Evolutionary conservation across 2,113 vertebrate species (phyloP).

Genomic region (Panthera uncia): DNA sequence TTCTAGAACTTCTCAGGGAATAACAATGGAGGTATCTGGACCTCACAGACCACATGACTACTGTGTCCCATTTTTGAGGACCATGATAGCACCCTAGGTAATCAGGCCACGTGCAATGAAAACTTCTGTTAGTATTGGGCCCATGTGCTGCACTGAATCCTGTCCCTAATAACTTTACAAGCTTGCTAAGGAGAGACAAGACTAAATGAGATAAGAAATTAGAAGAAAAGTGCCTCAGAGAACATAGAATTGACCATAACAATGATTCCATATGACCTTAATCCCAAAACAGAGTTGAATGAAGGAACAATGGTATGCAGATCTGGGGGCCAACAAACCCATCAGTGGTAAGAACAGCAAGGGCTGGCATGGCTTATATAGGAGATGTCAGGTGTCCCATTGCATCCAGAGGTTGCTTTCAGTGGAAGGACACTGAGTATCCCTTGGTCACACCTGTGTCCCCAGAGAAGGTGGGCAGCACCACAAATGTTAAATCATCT

Average conservation of each 20-base stretch:
- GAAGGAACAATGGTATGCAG: background rate
- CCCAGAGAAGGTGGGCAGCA: background rate
- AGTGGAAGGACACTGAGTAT: accelerated
- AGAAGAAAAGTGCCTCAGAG: background rate
- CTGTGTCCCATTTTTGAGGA: too few species aligned
- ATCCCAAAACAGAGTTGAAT: background rate
- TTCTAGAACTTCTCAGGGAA: background rate
- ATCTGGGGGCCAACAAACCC: background rate
- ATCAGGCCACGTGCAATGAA: background rate
- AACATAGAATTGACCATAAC: background rate
- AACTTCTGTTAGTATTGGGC: background rate
- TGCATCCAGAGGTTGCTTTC: too few species aligned
- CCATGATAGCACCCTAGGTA: background rate
- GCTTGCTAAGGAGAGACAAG: background rate
- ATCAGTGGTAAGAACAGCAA: background rate
- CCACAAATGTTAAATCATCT: background rate
- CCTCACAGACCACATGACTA: background rate
- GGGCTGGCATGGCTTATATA: too few species aligned
- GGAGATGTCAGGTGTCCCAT: background rate
- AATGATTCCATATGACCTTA: background rate
- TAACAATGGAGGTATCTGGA: background rate
- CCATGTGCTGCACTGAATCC: background rate
- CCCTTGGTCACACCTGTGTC: accelerated
- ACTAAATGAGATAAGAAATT: background rate
- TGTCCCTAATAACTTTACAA: background rate